A percentile compares a stretch with the other conserved stretches of the same genome.
These are phyloP conservation scores for Fregata magnificens DNA, from an alignment of 2,113 vertebrate genomes.

Conservation along the genomic window DNA sequence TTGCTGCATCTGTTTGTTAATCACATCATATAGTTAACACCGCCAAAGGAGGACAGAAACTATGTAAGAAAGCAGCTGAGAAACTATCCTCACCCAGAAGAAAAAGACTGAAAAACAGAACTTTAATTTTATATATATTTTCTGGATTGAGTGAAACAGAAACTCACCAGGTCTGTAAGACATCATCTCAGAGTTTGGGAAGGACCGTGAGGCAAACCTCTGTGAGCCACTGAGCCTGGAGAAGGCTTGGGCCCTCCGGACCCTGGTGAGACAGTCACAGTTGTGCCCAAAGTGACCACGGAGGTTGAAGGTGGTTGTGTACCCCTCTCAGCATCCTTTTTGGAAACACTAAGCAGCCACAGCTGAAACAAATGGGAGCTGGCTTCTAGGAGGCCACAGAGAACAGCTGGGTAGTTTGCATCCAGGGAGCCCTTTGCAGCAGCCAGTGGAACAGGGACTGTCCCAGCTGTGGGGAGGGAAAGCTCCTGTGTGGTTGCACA, in stretches of 20 bases:
- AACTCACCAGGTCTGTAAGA: background rate
- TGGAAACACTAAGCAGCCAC: background rate
- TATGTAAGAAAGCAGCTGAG: background rate
- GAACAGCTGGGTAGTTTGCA: background rate
- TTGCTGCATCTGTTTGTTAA: background rate
- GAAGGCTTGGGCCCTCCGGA: background rate
- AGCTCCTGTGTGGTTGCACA: background rate
- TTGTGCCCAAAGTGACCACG: background rate
- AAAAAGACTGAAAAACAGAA: background rate
- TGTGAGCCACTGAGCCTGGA: background rate
- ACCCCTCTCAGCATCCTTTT: background rate
- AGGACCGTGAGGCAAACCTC: background rate
- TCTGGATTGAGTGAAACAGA: background rate
- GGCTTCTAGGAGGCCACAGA: background rate
- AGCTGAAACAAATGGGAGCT: background rate
- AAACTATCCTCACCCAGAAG: background rate
- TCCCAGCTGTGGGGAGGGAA: background rate
- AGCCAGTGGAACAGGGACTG: background rate
- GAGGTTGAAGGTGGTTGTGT: background rate
- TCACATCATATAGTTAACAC: background rate
- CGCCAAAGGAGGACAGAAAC: background rate
- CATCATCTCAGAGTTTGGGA: background rate
- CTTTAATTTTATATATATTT: background rate
- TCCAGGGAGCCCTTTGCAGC: background rate
- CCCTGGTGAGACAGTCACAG: accelerated